These are phyloP conservation scores for Parnassius mnemosyne DNA, from an alignment of 2,888 invertebrate species.

Conservation along the genomic window DNA sequence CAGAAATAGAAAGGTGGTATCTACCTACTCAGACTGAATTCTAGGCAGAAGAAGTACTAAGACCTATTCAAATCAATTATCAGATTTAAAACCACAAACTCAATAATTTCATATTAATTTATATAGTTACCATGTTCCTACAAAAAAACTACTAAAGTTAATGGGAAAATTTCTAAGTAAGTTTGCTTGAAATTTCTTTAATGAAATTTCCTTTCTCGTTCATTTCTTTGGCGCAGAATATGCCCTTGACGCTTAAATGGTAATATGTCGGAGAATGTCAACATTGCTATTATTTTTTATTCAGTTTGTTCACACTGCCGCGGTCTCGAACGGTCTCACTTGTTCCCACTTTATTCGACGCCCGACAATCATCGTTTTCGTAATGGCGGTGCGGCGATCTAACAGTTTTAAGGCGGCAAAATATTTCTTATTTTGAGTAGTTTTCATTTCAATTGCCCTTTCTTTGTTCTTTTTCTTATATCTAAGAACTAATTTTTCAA, in stretches of 20 bases:
- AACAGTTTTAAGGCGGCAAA: conserved; percentile 9
- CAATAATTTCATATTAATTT: too few relatives aligned
- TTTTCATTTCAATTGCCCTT: not conserved
- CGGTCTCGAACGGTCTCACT: conserved; percentile 22
- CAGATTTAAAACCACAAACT: too few relatives aligned
- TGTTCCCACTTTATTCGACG: conserved; percentile 25
- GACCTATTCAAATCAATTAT: too few relatives aligned
- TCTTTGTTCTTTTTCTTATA: too few relatives aligned
- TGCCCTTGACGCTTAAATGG: conserved; percentile 20
- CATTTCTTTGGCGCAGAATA: conserved; percentile 15
- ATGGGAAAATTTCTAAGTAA: too few relatives aligned
- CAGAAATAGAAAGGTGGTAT: too few relatives aligned
- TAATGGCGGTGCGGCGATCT: conserved; percentile 13
- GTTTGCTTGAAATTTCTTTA: not conserved
- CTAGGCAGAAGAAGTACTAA: too few relatives aligned
- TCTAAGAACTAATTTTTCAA: too few relatives aligned
- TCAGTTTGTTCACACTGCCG: conserved; percentile 25
- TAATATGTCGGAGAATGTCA: conserved; percentile 22
- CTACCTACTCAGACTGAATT: too few relatives aligned
- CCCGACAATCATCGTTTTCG: conserved; percentile 26
- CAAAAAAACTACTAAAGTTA: too few relatives aligned
- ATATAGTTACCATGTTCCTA: too few relatives aligned
- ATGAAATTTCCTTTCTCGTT: conserved; percentile 6
- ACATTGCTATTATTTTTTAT: conserved; percentile 30
- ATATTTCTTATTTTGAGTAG: not conserved